Conservation (phyloP, 2,797 vertebrate genomes). For the Pempheris klunzingeri region DNA sequence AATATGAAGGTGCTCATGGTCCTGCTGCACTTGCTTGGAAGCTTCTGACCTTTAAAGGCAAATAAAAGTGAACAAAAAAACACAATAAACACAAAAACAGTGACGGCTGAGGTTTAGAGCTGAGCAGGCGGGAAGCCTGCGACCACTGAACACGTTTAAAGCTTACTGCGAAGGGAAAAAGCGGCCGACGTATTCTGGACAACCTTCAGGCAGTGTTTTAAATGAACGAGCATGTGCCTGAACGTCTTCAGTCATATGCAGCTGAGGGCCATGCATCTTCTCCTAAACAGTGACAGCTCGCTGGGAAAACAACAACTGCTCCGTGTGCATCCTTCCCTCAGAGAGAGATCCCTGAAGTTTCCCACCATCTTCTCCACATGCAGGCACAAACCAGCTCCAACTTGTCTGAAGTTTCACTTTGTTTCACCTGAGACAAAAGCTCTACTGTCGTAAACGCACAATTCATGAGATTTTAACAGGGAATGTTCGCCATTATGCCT, state of each 20-base stretch:
- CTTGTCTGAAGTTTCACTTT: slow-evolving; percentile 51
- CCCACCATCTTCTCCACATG: neutral
- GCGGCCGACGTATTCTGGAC: neutral
- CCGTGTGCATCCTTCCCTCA: neutral
- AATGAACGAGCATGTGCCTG: too few relatives aligned
- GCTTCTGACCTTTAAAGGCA: neutral
- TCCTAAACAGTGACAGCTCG: slow-evolving; percentile 17
- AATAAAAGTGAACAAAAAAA: slow-evolving; percentile 10
- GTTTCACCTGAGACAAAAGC: slow-evolving; percentile 56
- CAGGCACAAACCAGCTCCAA: slow-evolving; percentile 56
- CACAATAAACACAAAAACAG: neutral
- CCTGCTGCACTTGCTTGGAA: neutral
- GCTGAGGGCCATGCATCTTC: neutral
- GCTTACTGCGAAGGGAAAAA: neutral
- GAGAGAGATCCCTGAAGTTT: slow-evolving; percentile 26
- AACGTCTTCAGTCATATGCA: neutral
- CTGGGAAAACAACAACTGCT: neutral
- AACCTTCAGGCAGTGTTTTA: neutral
- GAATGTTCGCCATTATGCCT: slow-evolving; percentile 30
- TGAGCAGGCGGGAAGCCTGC: neutral
- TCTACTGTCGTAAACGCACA: slow-evolving; percentile 48
- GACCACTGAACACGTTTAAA: neutral
- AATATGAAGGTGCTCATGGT: neutral
- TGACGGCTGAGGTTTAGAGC: neutral
- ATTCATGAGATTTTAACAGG: slow-evolving; percentile 17